A percentile compares a stretch with the other conserved stretches of the same genome.
Conservation (phyloP, 2,888 invertebrate genomes). For the Pterostichus madidus region DNA sequence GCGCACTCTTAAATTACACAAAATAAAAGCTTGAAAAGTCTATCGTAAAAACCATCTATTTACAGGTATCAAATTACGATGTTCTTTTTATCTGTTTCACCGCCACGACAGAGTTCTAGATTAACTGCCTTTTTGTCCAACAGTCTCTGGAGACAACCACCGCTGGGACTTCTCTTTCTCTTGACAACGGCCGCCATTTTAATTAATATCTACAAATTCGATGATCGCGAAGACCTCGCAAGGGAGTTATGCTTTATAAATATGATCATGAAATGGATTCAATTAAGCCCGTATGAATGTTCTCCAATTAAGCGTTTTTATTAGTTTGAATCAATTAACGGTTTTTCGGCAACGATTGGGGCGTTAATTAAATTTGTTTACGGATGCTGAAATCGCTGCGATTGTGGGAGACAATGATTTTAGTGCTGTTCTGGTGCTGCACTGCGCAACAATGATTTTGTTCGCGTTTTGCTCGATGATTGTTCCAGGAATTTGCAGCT, state of each 20-base stretch:
- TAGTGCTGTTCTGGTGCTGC: neutral
- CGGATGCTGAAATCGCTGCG: conserved; percentile 3
- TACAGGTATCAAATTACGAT: conserved; percentile 58
- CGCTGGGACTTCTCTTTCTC: neutral
- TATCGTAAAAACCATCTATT: conserved; percentile 52
- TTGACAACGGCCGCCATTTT: conserved; percentile 33
- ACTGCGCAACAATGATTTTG: neutral
- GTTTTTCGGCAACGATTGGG: conserved; percentile 16
- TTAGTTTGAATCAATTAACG: conserved; percentile 24
- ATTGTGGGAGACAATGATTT: neutral
- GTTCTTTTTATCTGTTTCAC: conserved; percentile 52
- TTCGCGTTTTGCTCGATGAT: too few relatives aligned
- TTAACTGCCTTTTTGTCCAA: conserved; percentile 50
- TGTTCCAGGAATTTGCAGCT: too few relatives aligned
- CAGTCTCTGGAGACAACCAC: neutral
- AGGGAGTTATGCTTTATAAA: neutral
- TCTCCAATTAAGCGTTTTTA: conserved; percentile 38
- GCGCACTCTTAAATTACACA: conserved; percentile 46
- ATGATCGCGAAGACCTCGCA: neutral
- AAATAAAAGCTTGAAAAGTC: conserved; percentile 58
- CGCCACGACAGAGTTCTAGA: conserved; percentile 1
- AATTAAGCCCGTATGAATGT: conserved; percentile 28
- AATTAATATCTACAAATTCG: conserved; percentile 42
- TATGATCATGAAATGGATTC: conserved; percentile 31
- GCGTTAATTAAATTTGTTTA: conserved; percentile 36